These are phyloP conservation scores for Sinocyclocheilus grahami DNA, from an alignment of 2,113 vertebrate species.

Conservation along the genomic window DNA sequence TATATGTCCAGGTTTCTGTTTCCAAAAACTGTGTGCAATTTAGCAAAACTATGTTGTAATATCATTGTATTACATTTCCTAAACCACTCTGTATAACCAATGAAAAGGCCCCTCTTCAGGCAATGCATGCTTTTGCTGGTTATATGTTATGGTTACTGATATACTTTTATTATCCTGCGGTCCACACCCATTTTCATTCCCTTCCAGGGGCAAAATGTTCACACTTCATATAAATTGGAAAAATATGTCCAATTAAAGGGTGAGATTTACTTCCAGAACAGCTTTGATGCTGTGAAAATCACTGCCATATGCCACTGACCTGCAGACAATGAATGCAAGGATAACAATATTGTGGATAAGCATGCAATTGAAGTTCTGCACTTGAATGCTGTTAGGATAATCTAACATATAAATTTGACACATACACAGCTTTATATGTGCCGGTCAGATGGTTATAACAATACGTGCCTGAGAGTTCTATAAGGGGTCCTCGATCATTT, in stretches of 20 bases:
- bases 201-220: conserved; percentile 11
- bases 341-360: conserved; percentile 25
- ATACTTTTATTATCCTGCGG: not conserved
- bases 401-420: not conserved
- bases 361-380: conserved; percentile 31
- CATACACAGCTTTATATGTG: conserved; percentile 15
- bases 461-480: not conserved
- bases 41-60: not conserved
- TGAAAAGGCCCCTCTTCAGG: not conserved
- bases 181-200: conserved; percentile 6
- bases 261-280: conserved; percentile 27
- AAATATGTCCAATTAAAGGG: not conserved
- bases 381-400: not conserved
- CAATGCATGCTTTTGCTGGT: not conserved
- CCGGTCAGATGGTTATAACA: not conserved
- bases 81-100: not conserved
- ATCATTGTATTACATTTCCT: not conserved
- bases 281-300: conserved; percentile 35
- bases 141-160: conserved; percentile 21
- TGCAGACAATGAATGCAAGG: not conserved
- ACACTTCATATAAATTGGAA: conserved; percentile 34
- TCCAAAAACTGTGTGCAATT: not conserved
- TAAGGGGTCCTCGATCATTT: not conserved
- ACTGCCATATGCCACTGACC: not conserved
- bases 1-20: not conserved